Percentiles rank a stretch among this genome's conserved stretches.
These are phyloP conservation scores for Microctenopoma stevenorrisi DNA, from an alignment of 2,797 vertebrate species.

Conservation along the genomic window DNA sequence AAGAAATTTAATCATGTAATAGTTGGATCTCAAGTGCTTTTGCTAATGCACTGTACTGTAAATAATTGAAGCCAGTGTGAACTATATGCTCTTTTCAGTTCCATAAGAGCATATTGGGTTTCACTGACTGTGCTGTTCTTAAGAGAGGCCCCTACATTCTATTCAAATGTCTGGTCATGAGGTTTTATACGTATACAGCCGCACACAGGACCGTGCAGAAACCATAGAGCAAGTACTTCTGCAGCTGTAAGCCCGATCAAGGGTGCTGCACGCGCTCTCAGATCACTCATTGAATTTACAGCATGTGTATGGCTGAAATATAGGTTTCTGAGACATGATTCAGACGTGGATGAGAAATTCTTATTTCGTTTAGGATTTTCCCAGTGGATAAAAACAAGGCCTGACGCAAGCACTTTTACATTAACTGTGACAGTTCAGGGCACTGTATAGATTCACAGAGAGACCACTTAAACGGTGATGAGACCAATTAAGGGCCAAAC, in stretches of 20 bases:
- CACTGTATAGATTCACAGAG: slow-evolving; percentile 19
- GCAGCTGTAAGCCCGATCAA: slow-evolving; percentile 50
- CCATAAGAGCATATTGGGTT: slow-evolving; percentile 64
- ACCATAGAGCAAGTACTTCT: slow-evolving; percentile 43
- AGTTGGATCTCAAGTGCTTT: slow-evolving; percentile 14
- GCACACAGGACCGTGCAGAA: slow-evolving; percentile 15
- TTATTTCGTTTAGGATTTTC: not conserved
- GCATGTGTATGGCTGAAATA: not conserved
- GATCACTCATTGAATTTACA: slow-evolving; percentile 29
- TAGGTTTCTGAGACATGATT: slow-evolving; percentile 21
- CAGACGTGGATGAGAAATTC: slow-evolving; percentile 7
- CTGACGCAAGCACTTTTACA: slow-evolving; percentile 7
- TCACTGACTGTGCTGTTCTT: slow-evolving; percentile 57
- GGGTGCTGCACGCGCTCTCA: slow-evolving; percentile 13
- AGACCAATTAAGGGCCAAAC: not conserved
- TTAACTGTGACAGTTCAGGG: slow-evolving; percentile 24
- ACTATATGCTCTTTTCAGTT: slow-evolving; percentile 37
- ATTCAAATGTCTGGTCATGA: slow-evolving; percentile 66
- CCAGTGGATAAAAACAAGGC: slow-evolving; percentile 14
- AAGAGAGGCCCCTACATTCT: slow-evolving; percentile 41
- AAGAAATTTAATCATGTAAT: slow-evolving; percentile 11
- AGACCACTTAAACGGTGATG: slow-evolving; percentile 2
- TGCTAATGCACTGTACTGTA: slow-evolving; percentile 42
- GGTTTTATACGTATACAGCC: slow-evolving; percentile 31
- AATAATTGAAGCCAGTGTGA: slow-evolving; percentile 43